Evolutionary conservation across 2,797 vertebrate species (phyloP).

Genomic region (Fistularia tabacaria): DNA sequence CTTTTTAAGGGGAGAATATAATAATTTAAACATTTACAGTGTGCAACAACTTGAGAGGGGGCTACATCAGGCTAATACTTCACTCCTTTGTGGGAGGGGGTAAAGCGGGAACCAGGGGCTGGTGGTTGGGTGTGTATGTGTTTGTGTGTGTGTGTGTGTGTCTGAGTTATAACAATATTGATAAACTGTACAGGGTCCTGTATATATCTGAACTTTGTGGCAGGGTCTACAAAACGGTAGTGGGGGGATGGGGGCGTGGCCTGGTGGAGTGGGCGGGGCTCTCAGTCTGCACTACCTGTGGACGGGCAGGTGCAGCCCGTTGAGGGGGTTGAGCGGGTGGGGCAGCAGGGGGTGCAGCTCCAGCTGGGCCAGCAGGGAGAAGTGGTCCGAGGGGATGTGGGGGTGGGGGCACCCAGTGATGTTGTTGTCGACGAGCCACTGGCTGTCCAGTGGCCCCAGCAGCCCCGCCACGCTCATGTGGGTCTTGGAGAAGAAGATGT

Average conservation of each 20-base stretch:
- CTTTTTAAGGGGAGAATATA: constrained; percentile 65
- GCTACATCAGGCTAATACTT: constrained; percentile 75
- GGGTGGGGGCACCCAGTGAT: constrained; percentile 98
- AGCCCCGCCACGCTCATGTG: constrained; percentile 94
- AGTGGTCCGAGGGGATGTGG: constrained; percentile 99
- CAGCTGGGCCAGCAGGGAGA: constrained; percentile 97
- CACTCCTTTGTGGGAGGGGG: constrained; percentile 73
- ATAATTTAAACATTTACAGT: constrained; percentile 19
- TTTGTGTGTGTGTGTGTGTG: background rate
- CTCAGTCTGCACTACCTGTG: constrained; percentile 89
- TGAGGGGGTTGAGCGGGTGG: constrained; percentile 83
- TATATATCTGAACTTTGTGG: constrained; percentile 22
- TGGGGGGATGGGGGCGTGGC: background rate
- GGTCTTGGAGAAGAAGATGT: constrained; percentile 99
- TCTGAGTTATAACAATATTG: too few relatives aligned
- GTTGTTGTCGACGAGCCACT: constrained; percentile 95
- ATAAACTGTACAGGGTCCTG: constrained; percentile 55
- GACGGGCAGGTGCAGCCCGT: constrained; percentile 89
- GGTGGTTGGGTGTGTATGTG: constrained; percentile 4
- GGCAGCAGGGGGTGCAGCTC: constrained; percentile 86
- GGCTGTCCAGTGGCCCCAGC: constrained; percentile 92
- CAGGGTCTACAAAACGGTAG: constrained; percentile 10
- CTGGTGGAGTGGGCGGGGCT: constrained; percentile 28
- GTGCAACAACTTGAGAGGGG: constrained; percentile 70
- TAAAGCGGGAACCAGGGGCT: background rate